phyloP scores from a whole-genome alignment of 2,113 vertebrate genomes.

The Limnothrissa miodon region DNA sequence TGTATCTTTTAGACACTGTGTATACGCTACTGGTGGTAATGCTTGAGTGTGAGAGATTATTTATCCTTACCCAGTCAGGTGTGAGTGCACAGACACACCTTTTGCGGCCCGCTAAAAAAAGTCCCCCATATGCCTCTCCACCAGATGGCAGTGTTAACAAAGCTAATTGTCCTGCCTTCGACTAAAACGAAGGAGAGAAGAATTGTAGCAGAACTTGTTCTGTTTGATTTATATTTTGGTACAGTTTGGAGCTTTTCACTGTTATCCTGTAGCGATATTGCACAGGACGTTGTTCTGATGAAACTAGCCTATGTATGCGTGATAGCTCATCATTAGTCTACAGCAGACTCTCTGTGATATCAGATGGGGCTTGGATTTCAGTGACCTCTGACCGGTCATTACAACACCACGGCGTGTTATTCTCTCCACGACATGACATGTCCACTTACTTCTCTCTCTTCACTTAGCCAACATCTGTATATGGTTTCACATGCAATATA shows the following conservation, averaged over 20 bases:
- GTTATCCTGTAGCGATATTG: not conserved
- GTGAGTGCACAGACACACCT: not conserved
- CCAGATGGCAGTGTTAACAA: constrained; percentile 37
- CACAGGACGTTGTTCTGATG: not conserved
- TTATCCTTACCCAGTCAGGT: not conserved
- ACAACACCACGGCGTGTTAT: not conserved
- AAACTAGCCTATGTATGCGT: not conserved
- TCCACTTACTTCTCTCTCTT: too few species aligned
- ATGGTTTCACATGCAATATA: too few species aligned
- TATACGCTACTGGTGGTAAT: not conserved
- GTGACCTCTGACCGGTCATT: not conserved
- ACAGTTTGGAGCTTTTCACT: not conserved
- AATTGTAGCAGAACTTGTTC: not conserved
- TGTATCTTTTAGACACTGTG: not conserved
- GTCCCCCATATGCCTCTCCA: constrained; percentile 2
- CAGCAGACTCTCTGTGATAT: not conserved
- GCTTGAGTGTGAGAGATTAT: not conserved
- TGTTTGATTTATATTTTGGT: constrained; percentile 3
- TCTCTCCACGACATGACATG: not conserved
- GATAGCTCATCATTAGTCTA: not conserved
- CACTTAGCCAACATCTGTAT: too few species aligned
- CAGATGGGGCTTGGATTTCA: not conserved
- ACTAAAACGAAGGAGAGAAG: not conserved
- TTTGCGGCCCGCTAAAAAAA: not conserved
- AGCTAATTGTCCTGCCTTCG: not conserved